Evolutionary conservation across 2,113 vertebrate species (phyloP), one percentile per base, ranked within the genome.

Genomic region (Callocephalon fimbriatum): DNA sequence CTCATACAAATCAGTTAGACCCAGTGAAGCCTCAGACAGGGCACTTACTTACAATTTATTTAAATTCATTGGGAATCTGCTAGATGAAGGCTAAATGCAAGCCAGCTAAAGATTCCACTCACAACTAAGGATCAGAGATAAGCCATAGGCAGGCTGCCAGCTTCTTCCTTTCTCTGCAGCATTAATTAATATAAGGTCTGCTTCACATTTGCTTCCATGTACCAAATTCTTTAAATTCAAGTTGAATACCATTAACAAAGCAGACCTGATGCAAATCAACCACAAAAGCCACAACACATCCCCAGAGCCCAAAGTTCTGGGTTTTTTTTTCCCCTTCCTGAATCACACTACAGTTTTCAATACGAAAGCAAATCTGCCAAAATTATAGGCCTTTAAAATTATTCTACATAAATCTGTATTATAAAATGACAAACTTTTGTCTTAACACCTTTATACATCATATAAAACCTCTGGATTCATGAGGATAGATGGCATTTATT

Each of bases 191-290:
- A 91, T 6, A 27, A 90, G 86, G 67, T 70, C 71, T 78, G 62
- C 37, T 88, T 79, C 45, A 5, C 63, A 56, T 90, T 95, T 89
- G 40, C 79, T 96, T 95, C 92, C 76, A 68, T 29, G 61, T 51
- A 98, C 83, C 75, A 91, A 95, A 96, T 95, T 94, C 96, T 95
- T 95, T 89, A 83, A 90, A 96, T 92, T 81, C 83, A 88, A 86
- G 58, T 51, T 73, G 82, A 96, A 80, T 51, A 68, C 90, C 92
- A 92, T 86, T 96, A 95, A 50, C 78, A 92, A 84, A 86, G 81
- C 85, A 88, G 95, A 94, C 85, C 67, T 70, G 82, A 92, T 53
- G 78, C n/a, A 86, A 59, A 88, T 42, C 54, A 82, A 81, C 88
- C 95, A 95, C 84, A 79, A 95, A 91, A 81, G 53, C 71, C 91